Percentiles rank a stretch among this genome's conserved stretches.
Conservation (phyloP, 2,113 vertebrate genomes). For the Neoarius graeffei region DNA sequence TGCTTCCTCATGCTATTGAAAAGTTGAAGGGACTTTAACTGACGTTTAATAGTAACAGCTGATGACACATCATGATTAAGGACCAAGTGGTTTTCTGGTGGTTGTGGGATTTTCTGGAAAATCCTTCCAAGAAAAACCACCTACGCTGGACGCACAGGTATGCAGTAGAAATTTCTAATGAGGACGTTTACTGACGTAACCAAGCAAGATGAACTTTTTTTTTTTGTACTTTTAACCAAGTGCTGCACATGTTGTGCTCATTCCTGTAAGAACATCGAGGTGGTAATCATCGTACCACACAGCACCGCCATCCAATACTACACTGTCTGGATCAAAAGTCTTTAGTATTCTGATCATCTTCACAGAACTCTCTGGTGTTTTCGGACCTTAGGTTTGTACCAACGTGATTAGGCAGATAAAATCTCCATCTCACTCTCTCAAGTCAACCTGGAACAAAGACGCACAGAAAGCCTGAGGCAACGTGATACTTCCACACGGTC, state of each 20-base stretch:
- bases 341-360: constrained; percentile 11
- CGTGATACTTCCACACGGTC: not conserved
- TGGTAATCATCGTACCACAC: not conserved
- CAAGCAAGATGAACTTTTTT: not conserved
- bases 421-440: constrained; percentile 15
- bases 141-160: not conserved
- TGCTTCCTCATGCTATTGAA: not conserved
- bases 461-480: constrained; percentile 25
- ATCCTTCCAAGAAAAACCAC: not conserved
- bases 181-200: not conserved
- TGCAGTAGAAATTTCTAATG: not conserved
- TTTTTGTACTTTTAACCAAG: not conserved
- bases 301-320: not conserved
- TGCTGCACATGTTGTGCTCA: not conserved
- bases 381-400: not conserved
- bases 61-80: not conserved
- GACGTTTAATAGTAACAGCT: not conserved
- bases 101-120: not conserved
- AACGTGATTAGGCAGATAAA: constrained; percentile 26
- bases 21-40: not conserved
- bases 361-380: not conserved
- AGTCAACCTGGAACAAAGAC: not conserved
- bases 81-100: not conserved
- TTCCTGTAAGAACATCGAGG: not conserved
- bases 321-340: not conserved